Percentiles rank a stretch among this genome's conserved stretches.
phyloP scores from a whole-genome alignment of 2,888 invertebrate genomes.

The Dysmachus trigonus region DNA sequence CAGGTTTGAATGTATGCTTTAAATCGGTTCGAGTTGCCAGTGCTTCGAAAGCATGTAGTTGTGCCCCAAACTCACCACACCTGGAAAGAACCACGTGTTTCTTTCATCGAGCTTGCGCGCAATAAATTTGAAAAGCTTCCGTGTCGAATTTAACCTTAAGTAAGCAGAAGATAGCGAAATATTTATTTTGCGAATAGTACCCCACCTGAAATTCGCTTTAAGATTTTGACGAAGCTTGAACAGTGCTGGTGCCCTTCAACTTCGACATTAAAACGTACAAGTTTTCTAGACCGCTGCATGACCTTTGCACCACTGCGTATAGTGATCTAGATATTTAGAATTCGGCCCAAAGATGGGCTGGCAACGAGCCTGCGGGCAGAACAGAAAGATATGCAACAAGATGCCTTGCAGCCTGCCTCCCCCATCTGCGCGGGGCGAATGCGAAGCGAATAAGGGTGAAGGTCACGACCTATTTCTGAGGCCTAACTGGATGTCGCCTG shows the following conservation, averaged over 20 bases:
- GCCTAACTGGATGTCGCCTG: background rate
- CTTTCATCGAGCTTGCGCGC: background rate
- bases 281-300: background rate
- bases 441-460: background rate
- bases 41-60: background rate
- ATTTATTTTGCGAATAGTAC: background rate
- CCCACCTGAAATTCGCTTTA: background rate
- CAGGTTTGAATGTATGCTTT: background rate
- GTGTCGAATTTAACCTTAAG: background rate
- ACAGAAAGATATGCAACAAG: background rate
- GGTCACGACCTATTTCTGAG: slow-evolving; percentile 1
- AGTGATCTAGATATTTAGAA: background rate
- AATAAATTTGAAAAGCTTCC: background rate
- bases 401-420: background rate
- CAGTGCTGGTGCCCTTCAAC: background rate
- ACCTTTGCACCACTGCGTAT: background rate
- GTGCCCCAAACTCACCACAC: background rate
- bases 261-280: background rate
- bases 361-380: background rate
- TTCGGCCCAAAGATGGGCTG: background rate
- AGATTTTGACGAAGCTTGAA: background rate
- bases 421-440: background rate
- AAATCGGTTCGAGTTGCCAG: background rate
- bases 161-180: background rate
- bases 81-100: background rate